These are phyloP conservation scores for Cyaniris semiargus DNA, from an alignment of 2,888 invertebrate species.

Conservation along the genomic window DNA sequence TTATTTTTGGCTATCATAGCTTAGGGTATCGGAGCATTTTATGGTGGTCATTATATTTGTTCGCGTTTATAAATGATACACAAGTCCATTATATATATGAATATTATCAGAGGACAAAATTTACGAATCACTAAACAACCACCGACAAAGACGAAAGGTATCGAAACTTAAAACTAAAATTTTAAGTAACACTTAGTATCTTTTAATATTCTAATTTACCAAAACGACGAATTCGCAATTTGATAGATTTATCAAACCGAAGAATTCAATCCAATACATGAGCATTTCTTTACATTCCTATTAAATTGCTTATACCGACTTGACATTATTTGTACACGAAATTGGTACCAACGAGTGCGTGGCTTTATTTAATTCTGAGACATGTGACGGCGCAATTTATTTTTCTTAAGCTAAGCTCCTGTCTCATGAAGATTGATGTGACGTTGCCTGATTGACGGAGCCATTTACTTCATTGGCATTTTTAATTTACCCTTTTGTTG, in stretches of 20 bases:
- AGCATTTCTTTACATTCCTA: neutral
- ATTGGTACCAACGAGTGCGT: constrained; percentile 20
- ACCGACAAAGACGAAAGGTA: too few species aligned
- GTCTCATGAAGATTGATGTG: constrained; percentile 73
- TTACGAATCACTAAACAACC: too few species aligned
- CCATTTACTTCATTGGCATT: constrained; percentile 73
- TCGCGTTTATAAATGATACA: too few species aligned
- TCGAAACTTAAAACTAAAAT: too few species aligned
- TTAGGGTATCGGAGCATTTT: too few species aligned
- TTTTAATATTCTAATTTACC: too few species aligned
- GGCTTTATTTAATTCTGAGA: constrained; percentile 31
- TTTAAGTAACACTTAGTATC: too few species aligned
- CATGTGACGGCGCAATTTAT: constrained; percentile 58
- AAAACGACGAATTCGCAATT: too few species aligned
- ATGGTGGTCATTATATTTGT: too few species aligned
- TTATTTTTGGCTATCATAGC: too few species aligned
- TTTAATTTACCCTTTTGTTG: constrained; percentile 64
- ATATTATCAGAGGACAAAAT: too few species aligned
- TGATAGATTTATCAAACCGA: neutral
- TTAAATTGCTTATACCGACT: constrained; percentile 10
- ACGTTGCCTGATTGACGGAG: constrained; percentile 70
- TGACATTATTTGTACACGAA: constrained; percentile 16
- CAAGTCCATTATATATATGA: too few species aligned
- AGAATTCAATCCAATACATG: neutral
- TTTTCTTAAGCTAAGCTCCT: constrained; percentile 62